phyloP scores from a whole-genome alignment of 2,113 vertebrate species.

The Neodon shergylaensis region DNA sequence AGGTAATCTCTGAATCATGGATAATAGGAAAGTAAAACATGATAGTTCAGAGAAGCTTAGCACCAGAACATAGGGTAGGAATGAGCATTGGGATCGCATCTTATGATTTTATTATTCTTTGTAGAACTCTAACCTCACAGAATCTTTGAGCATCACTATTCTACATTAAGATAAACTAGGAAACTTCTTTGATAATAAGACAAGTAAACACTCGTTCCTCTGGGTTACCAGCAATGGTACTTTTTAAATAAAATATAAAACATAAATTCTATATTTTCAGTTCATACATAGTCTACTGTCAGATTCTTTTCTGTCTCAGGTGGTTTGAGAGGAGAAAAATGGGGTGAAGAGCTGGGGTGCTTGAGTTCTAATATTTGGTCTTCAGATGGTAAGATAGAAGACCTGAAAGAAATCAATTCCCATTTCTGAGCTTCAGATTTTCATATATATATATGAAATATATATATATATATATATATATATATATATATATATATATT shows the following conservation, averaged over 20 bases:
- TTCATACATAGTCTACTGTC: neutral
- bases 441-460: neutral
- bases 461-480: neutral
- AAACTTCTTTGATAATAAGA: slow-evolving; percentile 3
- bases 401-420: neutral
- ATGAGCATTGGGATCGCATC: neutral
- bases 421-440: slow-evolving; percentile 8
- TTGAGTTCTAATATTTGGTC: slow-evolving; percentile 27
- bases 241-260: neutral
- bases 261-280: slow-evolving; percentile 18
- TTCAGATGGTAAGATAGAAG: neutral
- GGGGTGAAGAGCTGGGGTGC: neutral
- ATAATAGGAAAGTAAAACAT: neutral
- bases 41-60: neutral
- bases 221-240: neutral
- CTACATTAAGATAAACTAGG: neutral
- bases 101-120: neutral
- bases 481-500: neutral
- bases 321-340: neutral
- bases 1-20: slow-evolving; percentile 2
- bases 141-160: neutral
- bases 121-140: neutral
- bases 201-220: neutral
- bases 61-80: neutral
- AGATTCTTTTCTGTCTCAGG: slow-evolving; percentile 3